phyloP scores from a whole-genome alignment of 2,113 vertebrate species.

The Dendrocopos noguchii region DNA sequence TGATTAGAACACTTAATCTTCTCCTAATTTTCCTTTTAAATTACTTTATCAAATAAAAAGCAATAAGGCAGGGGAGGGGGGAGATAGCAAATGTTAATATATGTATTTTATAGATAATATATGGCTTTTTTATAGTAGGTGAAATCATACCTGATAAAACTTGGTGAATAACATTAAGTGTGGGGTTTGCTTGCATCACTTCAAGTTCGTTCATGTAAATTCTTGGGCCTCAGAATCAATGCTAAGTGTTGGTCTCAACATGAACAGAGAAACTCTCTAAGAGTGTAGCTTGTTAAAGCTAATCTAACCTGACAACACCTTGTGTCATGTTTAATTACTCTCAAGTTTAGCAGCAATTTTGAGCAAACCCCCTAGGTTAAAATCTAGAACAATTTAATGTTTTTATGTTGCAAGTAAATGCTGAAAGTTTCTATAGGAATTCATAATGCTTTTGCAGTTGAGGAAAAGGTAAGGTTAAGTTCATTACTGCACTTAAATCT shows the following conservation, averaged over 20 bases:
- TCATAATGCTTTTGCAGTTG: not conserved
- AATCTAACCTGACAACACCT: constrained; percentile 8
- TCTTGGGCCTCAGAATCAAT: not conserved
- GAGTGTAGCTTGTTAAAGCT: not conserved
- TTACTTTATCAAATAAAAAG: not conserved
- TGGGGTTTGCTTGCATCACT: not conserved
- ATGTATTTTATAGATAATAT: not conserved
- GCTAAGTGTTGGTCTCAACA: not conserved
- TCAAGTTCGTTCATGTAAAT: not conserved
- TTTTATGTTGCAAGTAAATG: not conserved
- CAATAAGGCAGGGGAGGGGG: accelerated
- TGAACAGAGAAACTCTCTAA: not conserved
- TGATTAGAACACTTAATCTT: not conserved
- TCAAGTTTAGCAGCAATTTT: not conserved
- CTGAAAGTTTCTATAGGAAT: not conserved
- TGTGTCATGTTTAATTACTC: not conserved
- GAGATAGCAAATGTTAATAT: not conserved
- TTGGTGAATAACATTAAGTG: not conserved
- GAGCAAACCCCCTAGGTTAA: not conserved
- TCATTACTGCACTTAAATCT: not conserved
- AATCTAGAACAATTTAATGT: not conserved
- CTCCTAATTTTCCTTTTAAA: not conserved
- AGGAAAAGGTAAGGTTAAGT: not conserved
- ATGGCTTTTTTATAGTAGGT: not conserved
- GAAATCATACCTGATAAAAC: not conserved